Conservation (phyloP, 1,140 invertebrate genomes). For the Brachionus asplanchnoidis region DNA sequence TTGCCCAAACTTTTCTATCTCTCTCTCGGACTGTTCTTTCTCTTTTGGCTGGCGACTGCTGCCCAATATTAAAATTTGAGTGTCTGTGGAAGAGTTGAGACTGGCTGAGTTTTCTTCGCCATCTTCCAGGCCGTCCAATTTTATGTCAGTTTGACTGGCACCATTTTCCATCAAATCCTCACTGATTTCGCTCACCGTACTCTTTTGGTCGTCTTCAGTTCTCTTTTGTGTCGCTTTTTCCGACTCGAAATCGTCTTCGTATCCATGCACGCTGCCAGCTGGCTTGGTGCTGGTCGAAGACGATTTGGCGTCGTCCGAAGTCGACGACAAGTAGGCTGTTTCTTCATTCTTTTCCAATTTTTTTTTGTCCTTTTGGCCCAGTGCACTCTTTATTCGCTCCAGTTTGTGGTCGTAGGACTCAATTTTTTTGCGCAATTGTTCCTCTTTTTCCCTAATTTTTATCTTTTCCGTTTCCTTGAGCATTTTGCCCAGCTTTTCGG, state of each 20-base stretch:
- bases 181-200: conserved; percentile 16
- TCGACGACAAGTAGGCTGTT: neutral
- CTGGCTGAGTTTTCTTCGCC: neutral
- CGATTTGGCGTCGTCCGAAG: neutral
- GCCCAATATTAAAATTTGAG: conserved; percentile 26
- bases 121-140: neutral
- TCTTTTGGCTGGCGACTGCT: neutral
- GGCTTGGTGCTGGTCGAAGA: neutral
- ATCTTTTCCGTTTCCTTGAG: conserved; percentile 42
- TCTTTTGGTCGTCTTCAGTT: conserved; percentile 23
- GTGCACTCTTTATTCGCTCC: conserved; percentile 15
- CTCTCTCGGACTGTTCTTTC: neutral
- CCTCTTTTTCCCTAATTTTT: conserved; percentile 43
- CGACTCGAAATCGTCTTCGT: neutral
- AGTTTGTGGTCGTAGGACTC: conserved; percentile 31
- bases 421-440: conserved; percentile 43
- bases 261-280: neutral
- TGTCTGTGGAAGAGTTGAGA: conserved; percentile 6
- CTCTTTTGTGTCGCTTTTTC: neutral
- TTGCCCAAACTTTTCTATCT: neutral
- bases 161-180: neutral
- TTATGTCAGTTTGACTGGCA: neutral
- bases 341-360: neutral
- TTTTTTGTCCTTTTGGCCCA: neutral
- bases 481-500: conserved; percentile 7